Evolutionary conservation across 1,140 invertebrate species (phyloP), one percentile per base, ranked within the genome.

Genomic region (Panagrolaimus sp.): DNA sequence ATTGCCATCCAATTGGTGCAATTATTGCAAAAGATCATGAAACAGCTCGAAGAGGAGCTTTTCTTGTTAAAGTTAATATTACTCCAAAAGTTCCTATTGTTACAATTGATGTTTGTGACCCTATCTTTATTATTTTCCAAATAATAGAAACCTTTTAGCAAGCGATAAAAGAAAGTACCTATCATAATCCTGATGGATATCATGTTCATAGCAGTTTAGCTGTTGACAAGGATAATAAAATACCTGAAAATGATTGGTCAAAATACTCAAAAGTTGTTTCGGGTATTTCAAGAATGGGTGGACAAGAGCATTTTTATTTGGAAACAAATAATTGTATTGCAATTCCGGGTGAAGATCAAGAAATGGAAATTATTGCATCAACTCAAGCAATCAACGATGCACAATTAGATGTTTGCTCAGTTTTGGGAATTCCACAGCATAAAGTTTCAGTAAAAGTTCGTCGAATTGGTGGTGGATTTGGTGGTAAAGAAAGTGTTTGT

Each of bases 221-320:
- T 10, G 84, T 88, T 69, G 93, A 96, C 84, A 47, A 78, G 15
- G 72, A 65, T 38, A 68, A 73, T 24, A 15, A 48, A 43, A 46
- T 55, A 12, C 12, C 65, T 21, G 44, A 64, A 21, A 68, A 28
- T 44, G 78, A 81, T 47, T 81, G 80, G 80, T 52, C 48, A 1
- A 72, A 73, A 86, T 84, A 74, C 43, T 72, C 69, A 6, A 44
- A 63, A 45, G 63, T 68, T 9, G 71, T 82, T 12, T 88, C 76
- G 92, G 93, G 0, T 87, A 93, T 89, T 81, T 86, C 91, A 48
- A 87, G 89, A 73, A 89, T 90, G 76, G 92, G 92, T 48, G 93
- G 92, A 0, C 94, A 97, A 84, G 93, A 96, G 84, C 94, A 98
- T 84, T 97, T 97, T 85, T 97, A 98, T 84, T 84, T 98, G 71